Percentiles rank a stretch among this genome's conserved stretches.
phyloP scores from a whole-genome alignment of 2,888 invertebrate genomes.

The Diaperis boleti region DNA sequence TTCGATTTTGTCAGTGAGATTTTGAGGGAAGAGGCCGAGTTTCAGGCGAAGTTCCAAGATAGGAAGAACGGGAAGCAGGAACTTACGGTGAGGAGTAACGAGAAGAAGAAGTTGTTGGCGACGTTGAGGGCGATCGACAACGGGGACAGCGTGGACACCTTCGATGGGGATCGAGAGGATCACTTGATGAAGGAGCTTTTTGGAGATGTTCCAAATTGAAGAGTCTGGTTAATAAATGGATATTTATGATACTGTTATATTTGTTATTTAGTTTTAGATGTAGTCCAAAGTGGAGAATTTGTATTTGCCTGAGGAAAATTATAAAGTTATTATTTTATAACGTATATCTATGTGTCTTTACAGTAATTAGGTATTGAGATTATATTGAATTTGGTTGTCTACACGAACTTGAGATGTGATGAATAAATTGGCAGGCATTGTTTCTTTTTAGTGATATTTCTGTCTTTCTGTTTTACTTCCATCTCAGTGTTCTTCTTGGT shows the following conservation, averaged over 20 bases:
- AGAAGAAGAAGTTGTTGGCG: conserved; percentile 72
- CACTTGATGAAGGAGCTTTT: conserved; percentile 33
- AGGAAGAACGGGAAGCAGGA: conserved; percentile 51
- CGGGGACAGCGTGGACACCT: conserved; percentile 60
- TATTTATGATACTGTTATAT: conserved; percentile 26
- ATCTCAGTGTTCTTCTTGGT: too few relatives aligned
- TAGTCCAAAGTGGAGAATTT: conserved; percentile 13
- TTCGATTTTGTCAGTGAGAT: conserved; percentile 59
- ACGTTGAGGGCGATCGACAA: conserved; percentile 75
- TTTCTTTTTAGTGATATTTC: too few relatives aligned
- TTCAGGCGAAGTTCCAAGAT: conserved; percentile 48
- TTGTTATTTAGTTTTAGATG: conserved; percentile 20
- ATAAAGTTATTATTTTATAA: conserved; percentile 6
- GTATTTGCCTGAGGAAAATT: conserved; percentile 11
- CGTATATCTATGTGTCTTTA: too few relatives aligned
- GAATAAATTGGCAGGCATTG: too few relatives aligned
- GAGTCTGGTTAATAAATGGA: conserved; percentile 4
- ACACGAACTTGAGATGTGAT: too few relatives aligned
- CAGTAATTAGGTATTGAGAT: too few relatives aligned
- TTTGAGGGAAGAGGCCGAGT: conserved; percentile 58
- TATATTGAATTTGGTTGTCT: too few relatives aligned
- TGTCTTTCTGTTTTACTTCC: too few relatives aligned
- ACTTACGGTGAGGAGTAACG: conserved; percentile 57
- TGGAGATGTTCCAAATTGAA: conserved; percentile 19
- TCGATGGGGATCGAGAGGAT: conserved; percentile 8